These are phyloP conservation scores for Globodera rostochiensis DNA, from an alignment of 1,140 invertebrate species.

Conservation along the genomic window DNA sequence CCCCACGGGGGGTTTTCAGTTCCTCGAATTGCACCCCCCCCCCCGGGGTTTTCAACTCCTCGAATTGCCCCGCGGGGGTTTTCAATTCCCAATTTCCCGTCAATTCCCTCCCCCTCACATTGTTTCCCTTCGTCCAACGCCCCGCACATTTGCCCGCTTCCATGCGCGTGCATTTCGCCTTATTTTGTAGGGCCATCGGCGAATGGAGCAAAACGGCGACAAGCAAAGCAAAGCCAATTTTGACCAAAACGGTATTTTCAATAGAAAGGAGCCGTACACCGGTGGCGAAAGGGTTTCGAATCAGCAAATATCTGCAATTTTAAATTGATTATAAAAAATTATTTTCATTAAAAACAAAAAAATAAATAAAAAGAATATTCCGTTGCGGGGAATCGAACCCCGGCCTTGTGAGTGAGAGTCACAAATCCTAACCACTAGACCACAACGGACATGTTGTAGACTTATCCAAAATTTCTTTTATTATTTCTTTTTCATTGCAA, in stretches of 20 bases:
- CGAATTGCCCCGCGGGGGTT: not conserved
- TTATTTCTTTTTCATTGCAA: not conserved
- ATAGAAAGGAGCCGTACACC: slow-evolving; percentile 44
- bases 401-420: slow-evolving; percentile 3
- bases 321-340: too few species aligned
- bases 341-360: not conserved
- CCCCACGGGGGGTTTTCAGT: not conserved
- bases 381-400: slow-evolving; percentile 6
- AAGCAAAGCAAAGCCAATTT: slow-evolving; percentile 49
- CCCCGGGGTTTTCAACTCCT: not conserved
- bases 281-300: slow-evolving; percentile 52
- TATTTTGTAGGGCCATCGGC: slow-evolving; percentile 59
- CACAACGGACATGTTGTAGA: not conserved
- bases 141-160: slow-evolving; percentile 24
- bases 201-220: slow-evolving; percentile 53
- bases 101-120: slow-evolving; percentile 16
- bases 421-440: slow-evolving; percentile 5
- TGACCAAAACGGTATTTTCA: slow-evolving; percentile 44
- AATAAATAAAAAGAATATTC: slow-evolving; percentile 2
- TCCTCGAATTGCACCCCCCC: too few species aligned
- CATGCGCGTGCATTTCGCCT: slow-evolving; percentile 26
- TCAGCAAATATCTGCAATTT: slow-evolving; percentile 44
- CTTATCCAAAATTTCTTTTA: not conserved
- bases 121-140: slow-evolving; percentile 41
- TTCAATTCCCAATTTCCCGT: not conserved